Conservation (phyloP, 2,113 vertebrate genomes). For the Ploceus nigricollis region DNA sequence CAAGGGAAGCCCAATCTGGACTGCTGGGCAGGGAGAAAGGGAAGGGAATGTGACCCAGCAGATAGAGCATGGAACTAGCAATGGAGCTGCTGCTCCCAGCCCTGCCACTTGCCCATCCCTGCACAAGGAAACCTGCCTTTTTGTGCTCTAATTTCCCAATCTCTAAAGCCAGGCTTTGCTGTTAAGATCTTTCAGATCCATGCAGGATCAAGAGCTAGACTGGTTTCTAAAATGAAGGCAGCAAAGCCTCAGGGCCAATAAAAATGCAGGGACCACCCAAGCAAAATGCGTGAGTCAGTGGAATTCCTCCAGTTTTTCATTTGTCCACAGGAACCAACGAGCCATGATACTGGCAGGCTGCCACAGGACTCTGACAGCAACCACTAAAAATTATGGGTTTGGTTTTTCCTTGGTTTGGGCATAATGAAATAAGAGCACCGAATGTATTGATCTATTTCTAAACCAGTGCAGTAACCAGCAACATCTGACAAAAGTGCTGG, state of each 20-base stretch:
- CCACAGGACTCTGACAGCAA: conserved; percentile 6
- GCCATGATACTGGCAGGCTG: neutral
- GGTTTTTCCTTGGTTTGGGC: neutral
- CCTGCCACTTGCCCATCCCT: neutral
- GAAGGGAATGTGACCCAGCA: neutral
- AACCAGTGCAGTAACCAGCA: neutral
- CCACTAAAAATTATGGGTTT: neutral
- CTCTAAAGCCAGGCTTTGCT: neutral
- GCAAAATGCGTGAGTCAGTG: neutral
- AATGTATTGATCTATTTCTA: neutral
- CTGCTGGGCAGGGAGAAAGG: neutral
- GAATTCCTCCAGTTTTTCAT: neutral
- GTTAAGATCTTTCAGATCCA: neutral
- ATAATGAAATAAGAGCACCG: neutral
- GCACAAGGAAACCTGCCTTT: neutral
- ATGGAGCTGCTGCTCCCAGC: neutral
- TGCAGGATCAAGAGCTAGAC: neutral
- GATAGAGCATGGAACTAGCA: neutral
- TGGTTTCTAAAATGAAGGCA: neutral
- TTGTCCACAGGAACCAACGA: neutral
- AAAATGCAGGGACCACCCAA: neutral
- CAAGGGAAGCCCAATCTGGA: neutral
- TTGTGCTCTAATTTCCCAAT: neutral
- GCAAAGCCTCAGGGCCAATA: neutral
- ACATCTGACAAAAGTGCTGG: neutral